Percentiles rank a stretch among this genome's conserved stretches.
Conservation (phyloP, 2,797 vertebrate genomes). For the Myotis pilosus region DNA sequence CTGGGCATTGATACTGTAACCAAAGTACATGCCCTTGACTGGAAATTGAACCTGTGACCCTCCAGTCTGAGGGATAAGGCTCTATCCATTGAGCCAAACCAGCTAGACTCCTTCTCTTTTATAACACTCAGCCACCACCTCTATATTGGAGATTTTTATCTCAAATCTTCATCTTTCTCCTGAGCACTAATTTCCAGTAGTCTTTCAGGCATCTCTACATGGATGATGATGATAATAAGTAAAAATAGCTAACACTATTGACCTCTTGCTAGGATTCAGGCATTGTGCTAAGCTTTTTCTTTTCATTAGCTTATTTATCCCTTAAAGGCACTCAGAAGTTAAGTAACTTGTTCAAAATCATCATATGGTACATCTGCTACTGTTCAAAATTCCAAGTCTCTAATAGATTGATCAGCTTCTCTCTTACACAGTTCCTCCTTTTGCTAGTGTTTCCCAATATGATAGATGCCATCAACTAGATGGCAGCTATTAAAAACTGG, state of each 20-base stretch:
- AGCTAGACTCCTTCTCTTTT: neutral
- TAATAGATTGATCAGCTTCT: neutral
- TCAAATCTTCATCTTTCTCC: conserved; percentile 5
- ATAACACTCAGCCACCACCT: neutral
- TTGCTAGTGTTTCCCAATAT: neutral
- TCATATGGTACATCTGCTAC: neutral
- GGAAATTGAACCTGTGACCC: too few species aligned
- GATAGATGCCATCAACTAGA: neutral
- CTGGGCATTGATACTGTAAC: too few species aligned
- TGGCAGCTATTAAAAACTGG: neutral
- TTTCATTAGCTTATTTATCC: neutral
- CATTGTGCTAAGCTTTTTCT: neutral
- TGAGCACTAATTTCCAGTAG: neutral
- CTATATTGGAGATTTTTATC: neutral
- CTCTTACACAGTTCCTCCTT: neutral
- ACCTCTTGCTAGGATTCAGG: neutral
- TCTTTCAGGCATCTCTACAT: neutral
- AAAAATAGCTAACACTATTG: neutral
- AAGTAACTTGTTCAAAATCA: neutral
- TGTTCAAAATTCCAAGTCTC: neutral
- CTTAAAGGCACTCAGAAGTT: neutral
- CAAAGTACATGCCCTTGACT: too few species aligned
- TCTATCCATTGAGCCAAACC: too few species aligned
- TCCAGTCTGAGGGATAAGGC: too few species aligned
- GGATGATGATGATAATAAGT: neutral